A percentile compares a stretch with the other conserved stretches of the same genome.
Conservation (phyloP, 2,888 invertebrate genomes). For the Pecten maximus region DNA sequence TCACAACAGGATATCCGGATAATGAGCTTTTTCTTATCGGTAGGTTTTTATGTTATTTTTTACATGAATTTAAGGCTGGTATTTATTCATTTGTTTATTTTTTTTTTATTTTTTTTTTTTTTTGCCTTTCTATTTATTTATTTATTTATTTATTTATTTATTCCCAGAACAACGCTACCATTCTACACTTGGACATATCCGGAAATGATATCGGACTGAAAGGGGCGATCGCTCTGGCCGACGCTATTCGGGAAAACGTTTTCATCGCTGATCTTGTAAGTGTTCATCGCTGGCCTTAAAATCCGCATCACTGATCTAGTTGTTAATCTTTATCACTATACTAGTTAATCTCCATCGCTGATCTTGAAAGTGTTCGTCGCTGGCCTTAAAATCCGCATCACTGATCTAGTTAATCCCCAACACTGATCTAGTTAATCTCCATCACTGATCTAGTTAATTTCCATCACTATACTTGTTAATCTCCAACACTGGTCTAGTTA, state of each 20-base stretch:
- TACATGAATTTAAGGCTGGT: too few relatives aligned
- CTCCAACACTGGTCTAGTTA: too few relatives aligned
- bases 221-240: constrained; percentile 58
- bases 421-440: too few relatives aligned
- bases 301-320: too few relatives aligned
- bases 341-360: neutral
- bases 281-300: neutral
- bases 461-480: too few relatives aligned
- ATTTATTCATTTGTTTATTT: too few relatives aligned
- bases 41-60: constrained; percentile 48
- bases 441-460: too few relatives aligned
- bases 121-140: too few relatives aligned
- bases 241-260: constrained; percentile 59
- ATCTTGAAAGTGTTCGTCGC: neutral
- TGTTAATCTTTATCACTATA: neutral
- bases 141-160: neutral
- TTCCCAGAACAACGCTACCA: constrained; percentile 61
- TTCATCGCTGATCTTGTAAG: constrained; percentile 62
- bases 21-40: constrained; percentile 58
- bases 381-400: too few relatives aligned
- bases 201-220: constrained; percentile 61
- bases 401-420: too few relatives aligned
- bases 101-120: too few relatives aligned
- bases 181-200: constrained; percentile 60
- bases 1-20: constrained; percentile 59